Conservation (phyloP, 2,888 invertebrate genomes). For the Eristalis intricaria region DNA sequence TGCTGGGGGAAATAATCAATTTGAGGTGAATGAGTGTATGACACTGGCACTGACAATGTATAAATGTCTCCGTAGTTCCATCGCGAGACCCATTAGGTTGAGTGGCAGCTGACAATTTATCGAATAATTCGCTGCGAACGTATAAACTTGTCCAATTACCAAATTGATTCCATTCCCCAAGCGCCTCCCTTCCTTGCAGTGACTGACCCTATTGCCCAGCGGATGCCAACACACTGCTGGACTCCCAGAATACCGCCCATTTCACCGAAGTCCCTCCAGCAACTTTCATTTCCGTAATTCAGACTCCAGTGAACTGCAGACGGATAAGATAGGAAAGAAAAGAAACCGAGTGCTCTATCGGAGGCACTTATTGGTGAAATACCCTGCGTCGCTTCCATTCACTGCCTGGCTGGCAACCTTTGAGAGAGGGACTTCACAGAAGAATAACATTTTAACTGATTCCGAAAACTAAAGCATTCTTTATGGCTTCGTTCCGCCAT, state of each 20-base stretch:
- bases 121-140: conserved; percentile 18
- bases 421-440: conserved; percentile 38
- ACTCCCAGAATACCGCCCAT: background rate
- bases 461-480: conserved; percentile 61
- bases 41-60: too few species aligned
- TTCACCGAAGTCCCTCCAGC: background rate
- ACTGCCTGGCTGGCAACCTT: conserved; percentile 16
- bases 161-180: conserved; percentile 39
- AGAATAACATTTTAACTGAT: conserved; percentile 68
- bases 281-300: conserved; percentile 36
- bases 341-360: conserved; percentile 37
- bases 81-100: background rate
- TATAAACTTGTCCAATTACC: conserved; percentile 57
- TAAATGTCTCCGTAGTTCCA: background rate
- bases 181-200: background rate
- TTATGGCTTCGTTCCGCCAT: conserved; percentile 28
- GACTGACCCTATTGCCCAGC: background rate
- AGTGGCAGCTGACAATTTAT: conserved; percentile 1
- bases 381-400: conserved; percentile 33
- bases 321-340: conserved; percentile 25
- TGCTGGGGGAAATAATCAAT: background rate
- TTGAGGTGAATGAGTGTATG: too few species aligned
- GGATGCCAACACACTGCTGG: background rate
- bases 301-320: background rate
- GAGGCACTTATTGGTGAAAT: conserved; percentile 35